A percentile compares a stretch with the other conserved stretches of the same genome.
These are phyloP conservation scores for Craniophora ligustri DNA, from an alignment of 2,888 invertebrate genomes.

Conservation along the genomic window DNA sequence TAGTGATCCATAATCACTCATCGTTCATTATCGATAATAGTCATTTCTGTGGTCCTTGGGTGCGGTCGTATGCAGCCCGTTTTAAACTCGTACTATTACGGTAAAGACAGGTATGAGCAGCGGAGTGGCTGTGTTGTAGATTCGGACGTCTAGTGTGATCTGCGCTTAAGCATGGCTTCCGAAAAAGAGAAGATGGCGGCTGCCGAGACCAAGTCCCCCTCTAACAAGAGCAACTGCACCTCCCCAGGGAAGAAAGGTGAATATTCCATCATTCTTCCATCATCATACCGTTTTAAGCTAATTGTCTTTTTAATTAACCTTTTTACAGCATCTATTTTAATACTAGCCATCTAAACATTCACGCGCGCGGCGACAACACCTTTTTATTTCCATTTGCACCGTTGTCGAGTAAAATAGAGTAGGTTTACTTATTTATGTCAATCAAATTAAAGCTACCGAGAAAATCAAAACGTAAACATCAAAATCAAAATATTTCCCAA, in stretches of 20 bases:
- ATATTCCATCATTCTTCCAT: constrained; percentile 44
- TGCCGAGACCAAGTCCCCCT: constrained; percentile 82
- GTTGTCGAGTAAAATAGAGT: too few relatives aligned
- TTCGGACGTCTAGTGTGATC: constrained; percentile 65
- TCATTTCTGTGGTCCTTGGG: constrained; percentile 66
- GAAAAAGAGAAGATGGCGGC: constrained; percentile 86
- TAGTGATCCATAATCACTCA: constrained; percentile 77
- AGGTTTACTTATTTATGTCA: not conserved
- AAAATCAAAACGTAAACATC: not conserved
- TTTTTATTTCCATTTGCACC: not conserved
- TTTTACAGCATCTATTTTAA: not conserved
- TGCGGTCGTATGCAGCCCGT: constrained; percentile 67
- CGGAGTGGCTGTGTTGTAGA: constrained; percentile 71
- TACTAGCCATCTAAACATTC: not conserved
- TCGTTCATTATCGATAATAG: constrained; percentile 75
- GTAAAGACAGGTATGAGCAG: constrained; percentile 75
- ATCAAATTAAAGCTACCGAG: not conserved
- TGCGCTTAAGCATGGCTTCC: constrained; percentile 77
- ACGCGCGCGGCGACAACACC: not conserved
- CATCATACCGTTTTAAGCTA: constrained; percentile 7
- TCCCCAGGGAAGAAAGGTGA: constrained; percentile 87
- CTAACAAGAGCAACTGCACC: constrained; percentile 84
- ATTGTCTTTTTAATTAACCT: not conserved
- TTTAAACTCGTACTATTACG: constrained; percentile 37
- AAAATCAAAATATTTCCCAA: not conserved